Base-by-base conservation (phyloP, 2,113 vertebrate genomes). In the Cisticola juncidis region DNA sequence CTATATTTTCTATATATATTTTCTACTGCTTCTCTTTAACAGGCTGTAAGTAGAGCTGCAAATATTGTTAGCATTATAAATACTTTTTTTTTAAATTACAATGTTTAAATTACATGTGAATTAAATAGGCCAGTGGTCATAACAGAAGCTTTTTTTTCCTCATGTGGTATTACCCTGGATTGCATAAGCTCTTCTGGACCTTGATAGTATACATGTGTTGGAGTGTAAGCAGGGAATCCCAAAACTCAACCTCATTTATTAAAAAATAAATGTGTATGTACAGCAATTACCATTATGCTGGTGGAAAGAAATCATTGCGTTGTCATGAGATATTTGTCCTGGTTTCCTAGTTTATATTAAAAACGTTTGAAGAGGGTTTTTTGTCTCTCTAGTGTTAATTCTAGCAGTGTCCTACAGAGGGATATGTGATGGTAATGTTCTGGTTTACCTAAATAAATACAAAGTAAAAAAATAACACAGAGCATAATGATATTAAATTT, bases 331-430 rank as follows among this genome's bases (percentile, higher is more conserved):
- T 36, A 57, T 64, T 95, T 91, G 42, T 56, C 57, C 74, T 48
- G 14, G 23, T 95, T 96, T 95, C n/a, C 65, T 69, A 95, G 28
- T 96, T 94, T 81, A 42, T 94, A 94, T 96, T 96, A 94, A 95
- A 98, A 98, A 95, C 96, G 91, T 95, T 94, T 78, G 29, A 94
- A 86, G 95, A 70, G 54, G 57, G 69, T 81, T 94, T 96, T 82
- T 91, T 81, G 9, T 54, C 9, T 79, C 70, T 91, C 81, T 95
- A 65, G 6, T 81, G 18, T 78, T 93, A 92, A 58, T 90, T 96
- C 81, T 78, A 60, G 69, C 31, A 80, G 36, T 94, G 53, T 58
- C 16, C 76, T 74, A 51, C 80, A 83, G 54, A 83, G 51, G 86
- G 96, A 87, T 91, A 94, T 94, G 76, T 31, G 86, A 94, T 86